phyloP scores from a whole-genome alignment of 2,797 vertebrate species.

The Oryzias dopingdopingensis region DNA sequence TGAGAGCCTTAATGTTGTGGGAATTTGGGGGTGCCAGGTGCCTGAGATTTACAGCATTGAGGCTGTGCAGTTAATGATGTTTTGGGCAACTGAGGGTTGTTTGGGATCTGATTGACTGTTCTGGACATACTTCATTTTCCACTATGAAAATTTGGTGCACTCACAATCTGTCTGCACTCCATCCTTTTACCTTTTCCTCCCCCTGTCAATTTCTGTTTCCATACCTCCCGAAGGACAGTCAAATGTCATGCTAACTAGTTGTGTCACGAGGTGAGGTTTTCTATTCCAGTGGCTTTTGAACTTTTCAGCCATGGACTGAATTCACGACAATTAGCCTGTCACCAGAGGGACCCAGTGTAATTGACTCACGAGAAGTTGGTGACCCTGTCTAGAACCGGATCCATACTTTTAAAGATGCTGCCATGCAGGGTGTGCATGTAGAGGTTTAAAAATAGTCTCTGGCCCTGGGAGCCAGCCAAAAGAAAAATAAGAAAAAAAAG shows the following conservation, averaged over 20 bases:
- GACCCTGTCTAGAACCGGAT: constrained; percentile 38
- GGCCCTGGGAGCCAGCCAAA: constrained; percentile 51
- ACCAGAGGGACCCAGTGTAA: constrained; percentile 29
- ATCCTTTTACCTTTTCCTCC: constrained; percentile 4
- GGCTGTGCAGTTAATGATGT: constrained; percentile 20
- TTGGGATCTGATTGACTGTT: constrained; percentile 30
- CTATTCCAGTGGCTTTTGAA: constrained; percentile 16
- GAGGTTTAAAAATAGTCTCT: constrained; percentile 49
- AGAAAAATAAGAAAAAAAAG: constrained; percentile 45
- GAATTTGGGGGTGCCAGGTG: constrained; percentile 1
- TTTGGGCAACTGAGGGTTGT: constrained; percentile 11
- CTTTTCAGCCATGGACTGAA: constrained; percentile 23
- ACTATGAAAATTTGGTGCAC: constrained; percentile 38
- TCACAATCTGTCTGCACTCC: constrained; percentile 32
- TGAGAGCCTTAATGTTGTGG: background rate
- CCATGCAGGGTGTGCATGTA: constrained; percentile 34
- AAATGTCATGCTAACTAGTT: constrained; percentile 37
- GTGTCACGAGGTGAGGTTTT: constrained; percentile 34
- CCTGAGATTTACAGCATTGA: background rate
- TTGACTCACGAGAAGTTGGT: constrained; percentile 36
- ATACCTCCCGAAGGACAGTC: constrained; percentile 32
- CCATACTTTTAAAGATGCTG: constrained; percentile 38
- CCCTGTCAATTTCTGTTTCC: constrained; percentile 10
- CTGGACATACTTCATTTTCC: constrained; percentile 39
- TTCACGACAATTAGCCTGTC: constrained; percentile 40